Evolutionary conservation across 2,113 vertebrate species (phyloP), one percentile per base, ranked within the genome.

Genomic region (Tachysurus vachellii): DNA sequence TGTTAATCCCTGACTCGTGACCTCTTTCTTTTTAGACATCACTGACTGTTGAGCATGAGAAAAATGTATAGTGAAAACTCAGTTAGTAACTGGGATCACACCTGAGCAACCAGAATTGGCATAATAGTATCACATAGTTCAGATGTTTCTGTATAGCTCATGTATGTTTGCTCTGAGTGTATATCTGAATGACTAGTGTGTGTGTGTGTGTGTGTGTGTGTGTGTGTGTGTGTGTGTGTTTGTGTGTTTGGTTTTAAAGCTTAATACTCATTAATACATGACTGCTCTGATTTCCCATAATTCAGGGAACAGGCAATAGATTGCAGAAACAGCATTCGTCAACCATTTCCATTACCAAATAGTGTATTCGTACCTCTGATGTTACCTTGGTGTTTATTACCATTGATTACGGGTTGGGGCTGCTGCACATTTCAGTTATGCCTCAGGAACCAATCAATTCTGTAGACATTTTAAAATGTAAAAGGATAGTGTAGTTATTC

Each of bases 381-480:
- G 85, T 85, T 3, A 80, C 73, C 80, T 86, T 76, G 68, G 50
- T 87, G 82, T 90, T 86, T 61, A 59, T n/a, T 77, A 85, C 80
- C 21, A 56, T 89, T 86, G 64, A 89, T 89, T 89, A 89, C 73
- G 79, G 85, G 88, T 90, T 80, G 53, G 73, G 86, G 82, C 86
- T 85, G 59, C 61, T 85, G 76, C 66, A 61, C 57, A 80, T 83
- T 85, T 87, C 79, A 53, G 80, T 90, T 83, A 53, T 44, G 86
- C 86, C 88, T 90, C 89, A 89, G 86, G 83, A 89, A 87, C 85
- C 82, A 84, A 64, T 88, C 14, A 62, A 56, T 86, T 85, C 66
- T 76, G 80, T 73, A n/a, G 31, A 89, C 57, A 53, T 83, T 87
- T 82, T 68, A 73, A 53, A 73, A 26, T 64, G 31, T 84, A 83